Evolutionary conservation across 2,113 vertebrate genomes (phyloP).

Genomic region (Nothobranchius kuhntae): DNA sequence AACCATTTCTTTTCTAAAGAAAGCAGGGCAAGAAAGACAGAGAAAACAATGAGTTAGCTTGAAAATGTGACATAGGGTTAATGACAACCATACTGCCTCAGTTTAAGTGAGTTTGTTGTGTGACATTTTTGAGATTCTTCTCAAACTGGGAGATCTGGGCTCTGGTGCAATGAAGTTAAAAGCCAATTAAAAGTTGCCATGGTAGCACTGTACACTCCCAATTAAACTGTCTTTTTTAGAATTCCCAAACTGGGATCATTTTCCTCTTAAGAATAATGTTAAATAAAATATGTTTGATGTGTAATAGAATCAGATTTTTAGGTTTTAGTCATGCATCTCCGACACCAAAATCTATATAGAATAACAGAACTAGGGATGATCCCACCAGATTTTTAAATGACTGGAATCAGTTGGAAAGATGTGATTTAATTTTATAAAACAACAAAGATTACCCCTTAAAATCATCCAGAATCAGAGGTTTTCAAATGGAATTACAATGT

Average conservation of each 20-base stretch:
- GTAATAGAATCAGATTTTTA: slow-evolving; percentile 2
- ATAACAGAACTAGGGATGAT: no score
- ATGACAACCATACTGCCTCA: slow-evolving; percentile 56
- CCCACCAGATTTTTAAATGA: no score
- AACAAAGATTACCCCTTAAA: no score
- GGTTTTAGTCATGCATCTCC: background rate
- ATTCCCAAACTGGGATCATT: no score
- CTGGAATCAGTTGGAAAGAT: no score
- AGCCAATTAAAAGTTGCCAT: slow-evolving; percentile 26
- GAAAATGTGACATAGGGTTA: background rate
- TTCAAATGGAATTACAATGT: no score
- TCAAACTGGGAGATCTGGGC: slow-evolving; percentile 12
- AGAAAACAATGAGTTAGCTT: slow-evolving; percentile 34
- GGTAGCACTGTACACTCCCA: background rate
- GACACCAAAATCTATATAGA: no score
- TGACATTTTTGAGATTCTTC: slow-evolving; percentile 29
- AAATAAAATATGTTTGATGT: no score
- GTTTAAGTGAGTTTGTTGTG: slow-evolving; percentile 60
- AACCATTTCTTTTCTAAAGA: slow-evolving; percentile 99
- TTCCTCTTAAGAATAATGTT: no score
- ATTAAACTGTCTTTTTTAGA: background rate
- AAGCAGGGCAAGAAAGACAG: slow-evolving; percentile 38
- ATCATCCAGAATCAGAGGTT: no score
- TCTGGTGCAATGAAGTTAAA: slow-evolving; percentile 6
- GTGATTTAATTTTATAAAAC: no score